phyloP scores from a whole-genome alignment of 2,797 vertebrate species.

The Sitta carolinensis region DNA sequence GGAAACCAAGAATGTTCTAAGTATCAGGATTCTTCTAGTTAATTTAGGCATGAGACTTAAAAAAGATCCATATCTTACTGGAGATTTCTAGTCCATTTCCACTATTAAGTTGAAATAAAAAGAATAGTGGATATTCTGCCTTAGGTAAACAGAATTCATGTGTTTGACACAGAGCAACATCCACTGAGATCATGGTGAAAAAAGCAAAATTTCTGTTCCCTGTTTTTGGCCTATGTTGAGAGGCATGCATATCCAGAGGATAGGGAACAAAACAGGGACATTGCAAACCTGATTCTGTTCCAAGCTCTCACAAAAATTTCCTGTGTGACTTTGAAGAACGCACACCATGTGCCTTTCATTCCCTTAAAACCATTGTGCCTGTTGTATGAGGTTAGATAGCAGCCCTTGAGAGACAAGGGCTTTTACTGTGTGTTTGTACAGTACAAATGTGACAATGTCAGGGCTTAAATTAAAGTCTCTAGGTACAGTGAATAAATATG shows the following conservation, averaged over 20 bases:
- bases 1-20: neutral
- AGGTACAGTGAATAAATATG: neutral
- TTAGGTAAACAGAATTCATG: neutral
- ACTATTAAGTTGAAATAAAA: neutral
- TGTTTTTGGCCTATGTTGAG: neutral
- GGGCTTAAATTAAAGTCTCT: neutral
- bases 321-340: neutral
- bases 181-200: neutral
- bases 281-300: neutral
- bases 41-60: neutral
- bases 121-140: neutral
- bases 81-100: neutral
- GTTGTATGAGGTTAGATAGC: neutral
- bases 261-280: neutral
- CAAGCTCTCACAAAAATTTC: neutral
- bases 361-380: neutral
- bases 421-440: neutral
- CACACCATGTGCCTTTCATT: neutral
- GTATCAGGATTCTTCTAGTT: neutral
- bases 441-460: neutral
- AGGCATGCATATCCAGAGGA: neutral
- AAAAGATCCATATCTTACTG: neutral
- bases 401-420: neutral
- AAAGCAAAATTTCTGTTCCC: accelerated
- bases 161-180: neutral